Evolutionary conservation across 2,888 invertebrate species (phyloP), one percentile per base, ranked within the genome.

Genomic region (Siphlonurus alternatus): DNA sequence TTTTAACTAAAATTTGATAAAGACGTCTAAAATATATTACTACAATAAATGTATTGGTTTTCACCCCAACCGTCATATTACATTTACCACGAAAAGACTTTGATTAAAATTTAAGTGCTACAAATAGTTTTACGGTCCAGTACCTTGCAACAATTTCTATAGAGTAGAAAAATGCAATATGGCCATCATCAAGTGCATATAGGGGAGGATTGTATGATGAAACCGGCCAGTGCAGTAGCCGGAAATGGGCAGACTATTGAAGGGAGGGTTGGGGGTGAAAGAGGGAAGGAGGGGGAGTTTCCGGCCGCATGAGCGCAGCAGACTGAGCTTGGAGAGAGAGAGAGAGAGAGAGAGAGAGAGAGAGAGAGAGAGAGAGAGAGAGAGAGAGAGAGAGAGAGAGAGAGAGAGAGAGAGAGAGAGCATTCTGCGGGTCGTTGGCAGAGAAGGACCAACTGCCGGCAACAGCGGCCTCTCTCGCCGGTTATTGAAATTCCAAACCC

Each of bases 381-480:
- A 25, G 62, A 24, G 20, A 19, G 10, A 10, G 2, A 54, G 25
- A 24, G 53, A 54, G 25, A 56, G 62, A 54, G 54, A 56, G 25
- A 56, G 19, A 19, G 3, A 10, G 20, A 23, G 59, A 23, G 19
- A 20, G 54, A 56, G 62, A 25, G 24, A 25, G 62, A 53, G 62
- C 15, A 62, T 23, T 62, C 25, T 23, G n/a, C 53, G 22, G 51
- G 62, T 23, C 53, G 25, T 54, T 54, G 59, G 54, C 62, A 25
- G 25, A 62, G 54, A 56, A 25, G 54, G 54, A 25, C 62, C 54
- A 62, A 62, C 24, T 25, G 56, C 56, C 18, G 25, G 38, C 38
- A 56, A 62, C 25, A 25, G 23, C 62, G 54, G 56, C 24, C 38
- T 25, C 38, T 56, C 38, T 20, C 19, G 62, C 54, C 19, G 53